These are phyloP conservation scores for Ptilorrhoa leucosticta DNA, from an alignment of 2,113 vertebrate genomes.

Conservation along the genomic window DNA sequence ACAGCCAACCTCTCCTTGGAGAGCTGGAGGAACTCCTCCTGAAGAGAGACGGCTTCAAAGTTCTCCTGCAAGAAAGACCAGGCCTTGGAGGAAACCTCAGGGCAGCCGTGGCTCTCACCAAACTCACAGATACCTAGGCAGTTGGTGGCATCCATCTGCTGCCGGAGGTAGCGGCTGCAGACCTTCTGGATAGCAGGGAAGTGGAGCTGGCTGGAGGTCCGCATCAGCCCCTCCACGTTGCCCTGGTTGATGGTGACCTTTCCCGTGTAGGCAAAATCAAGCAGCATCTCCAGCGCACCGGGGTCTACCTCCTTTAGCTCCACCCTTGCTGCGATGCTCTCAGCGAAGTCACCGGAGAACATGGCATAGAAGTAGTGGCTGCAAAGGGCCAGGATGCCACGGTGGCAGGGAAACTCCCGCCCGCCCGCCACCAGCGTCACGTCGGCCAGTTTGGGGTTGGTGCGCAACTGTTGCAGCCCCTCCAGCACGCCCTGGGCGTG, in stretches of 20 bases:
- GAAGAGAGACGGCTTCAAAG: slow-evolving; percentile 85
- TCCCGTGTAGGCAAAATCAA: slow-evolving; percentile 93
- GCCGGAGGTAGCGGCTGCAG: slow-evolving; percentile 92
- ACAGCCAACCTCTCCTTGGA: slow-evolving; percentile 78
- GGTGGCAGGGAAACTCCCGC: slow-evolving; percentile 92
- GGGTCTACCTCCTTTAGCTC: slow-evolving; percentile 89
- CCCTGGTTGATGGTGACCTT: slow-evolving; percentile 91
- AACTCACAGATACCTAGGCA: slow-evolving; percentile 96
- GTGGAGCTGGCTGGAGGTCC: slow-evolving; percentile 85
- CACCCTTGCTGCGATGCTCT: slow-evolving; percentile 88
- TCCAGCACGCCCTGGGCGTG: slow-evolving; percentile 89
- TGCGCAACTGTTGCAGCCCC: slow-evolving; percentile 82
- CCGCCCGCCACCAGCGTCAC: slow-evolving; percentile 81
- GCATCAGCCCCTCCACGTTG: slow-evolving; percentile 88
- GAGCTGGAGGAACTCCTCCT: slow-evolving; percentile 89
- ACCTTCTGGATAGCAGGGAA: slow-evolving; percentile 87
- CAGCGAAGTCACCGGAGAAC: slow-evolving; percentile 90
- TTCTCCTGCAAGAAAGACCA: slow-evolving; percentile 92
- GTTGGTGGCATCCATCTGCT: slow-evolving; percentile 93
- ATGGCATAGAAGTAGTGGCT: slow-evolving; percentile 93
- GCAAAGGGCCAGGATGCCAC: slow-evolving; percentile 88
- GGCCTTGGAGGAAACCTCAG: slow-evolving; percentile 90
- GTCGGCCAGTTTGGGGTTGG: slow-evolving; percentile 86
- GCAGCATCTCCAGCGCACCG: slow-evolving; percentile 68
- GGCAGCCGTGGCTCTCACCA: slow-evolving; percentile 88